A percentile compares a stretch with the other conserved stretches of the same genome.
Conservation (phyloP, 2,797 vertebrate species). For the Caiman crocodilus region DNA sequence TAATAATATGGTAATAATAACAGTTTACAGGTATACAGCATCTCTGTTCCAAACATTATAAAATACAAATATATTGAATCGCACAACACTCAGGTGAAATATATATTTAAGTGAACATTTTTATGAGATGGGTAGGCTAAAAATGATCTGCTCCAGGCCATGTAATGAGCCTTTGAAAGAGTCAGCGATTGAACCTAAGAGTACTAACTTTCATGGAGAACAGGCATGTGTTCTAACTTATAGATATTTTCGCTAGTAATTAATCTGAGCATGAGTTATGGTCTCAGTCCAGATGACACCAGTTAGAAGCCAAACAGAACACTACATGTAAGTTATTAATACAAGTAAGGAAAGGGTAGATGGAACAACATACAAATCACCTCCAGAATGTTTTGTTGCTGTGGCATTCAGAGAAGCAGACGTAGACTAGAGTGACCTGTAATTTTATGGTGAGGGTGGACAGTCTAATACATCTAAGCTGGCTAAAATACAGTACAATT, state of each 20-base stretch:
- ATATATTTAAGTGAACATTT: not conserved
- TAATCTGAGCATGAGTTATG: not conserved
- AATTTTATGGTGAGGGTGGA: not conserved
- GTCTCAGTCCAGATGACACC: not conserved
- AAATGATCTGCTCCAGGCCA: not conserved
- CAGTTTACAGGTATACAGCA: not conserved
- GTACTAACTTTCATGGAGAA: not conserved
- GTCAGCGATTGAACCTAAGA: not conserved
- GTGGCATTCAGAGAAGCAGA: not conserved
- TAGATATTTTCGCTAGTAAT: not conserved
- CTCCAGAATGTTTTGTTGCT: not conserved
- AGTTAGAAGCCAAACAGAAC: conserved; percentile 29
- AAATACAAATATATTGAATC: not conserved
- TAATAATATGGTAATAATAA: not conserved
- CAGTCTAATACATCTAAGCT: not conserved
- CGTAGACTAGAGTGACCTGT: not conserved
- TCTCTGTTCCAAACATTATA: not conserved
- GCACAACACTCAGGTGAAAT: not conserved
- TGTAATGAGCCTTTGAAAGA: not conserved
- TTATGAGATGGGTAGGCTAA: not conserved
- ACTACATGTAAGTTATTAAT: not conserved
- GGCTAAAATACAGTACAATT: not conserved
- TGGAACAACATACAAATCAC: not conserved
- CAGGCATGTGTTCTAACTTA: not conserved
- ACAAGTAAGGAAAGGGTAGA: not conserved